Conservation (phyloP, 2,113 vertebrate genomes). For the Neotoma lepida region DNA sequence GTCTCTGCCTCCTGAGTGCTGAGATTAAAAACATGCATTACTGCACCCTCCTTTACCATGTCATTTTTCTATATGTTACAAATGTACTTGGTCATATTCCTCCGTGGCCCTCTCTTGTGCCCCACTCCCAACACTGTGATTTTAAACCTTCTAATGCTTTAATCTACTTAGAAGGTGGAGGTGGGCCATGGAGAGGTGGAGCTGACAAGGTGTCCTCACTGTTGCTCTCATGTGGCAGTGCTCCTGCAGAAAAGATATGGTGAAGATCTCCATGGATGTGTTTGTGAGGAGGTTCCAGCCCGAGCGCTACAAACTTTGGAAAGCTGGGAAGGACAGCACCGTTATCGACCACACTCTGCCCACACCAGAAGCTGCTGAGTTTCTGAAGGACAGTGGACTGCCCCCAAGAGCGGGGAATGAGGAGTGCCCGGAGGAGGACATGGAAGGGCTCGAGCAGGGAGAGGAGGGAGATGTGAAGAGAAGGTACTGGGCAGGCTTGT, state of each 20-base stretch:
- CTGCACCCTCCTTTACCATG: not conserved
- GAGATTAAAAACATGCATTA: not conserved
- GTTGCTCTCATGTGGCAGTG: constrained; percentile 85
- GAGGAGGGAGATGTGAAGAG: constrained; percentile 76
- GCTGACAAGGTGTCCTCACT: not conserved
- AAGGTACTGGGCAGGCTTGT: constrained; percentile 34
- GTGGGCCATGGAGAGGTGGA: accelerated
- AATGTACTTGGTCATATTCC: not conserved
- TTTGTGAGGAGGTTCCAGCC: constrained; percentile 98
- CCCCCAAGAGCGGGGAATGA: constrained; percentile 79
- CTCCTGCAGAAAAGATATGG: constrained; percentile 97
- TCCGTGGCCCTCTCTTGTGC: not conserved
- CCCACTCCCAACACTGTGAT: not conserved
- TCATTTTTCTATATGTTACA: not conserved
- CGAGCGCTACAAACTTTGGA: constrained; percentile 96
- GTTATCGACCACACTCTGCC: constrained; percentile 93
- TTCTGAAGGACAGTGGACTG: constrained; percentile 86
- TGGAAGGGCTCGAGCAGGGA: constrained; percentile 71
- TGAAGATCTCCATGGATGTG: constrained; percentile 99
- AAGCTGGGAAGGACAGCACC: constrained; percentile 92
- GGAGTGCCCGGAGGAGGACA: constrained; percentile 81
- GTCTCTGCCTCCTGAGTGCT: not conserved
- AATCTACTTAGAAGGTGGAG: not conserved
- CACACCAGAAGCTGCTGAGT: constrained; percentile 92
- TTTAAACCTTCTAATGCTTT: not conserved